Percentiles rank a stretch among this genome's conserved stretches.
Conservation (phyloP, 1,140 invertebrate genomes). For the Zophobas atratus region DNA sequence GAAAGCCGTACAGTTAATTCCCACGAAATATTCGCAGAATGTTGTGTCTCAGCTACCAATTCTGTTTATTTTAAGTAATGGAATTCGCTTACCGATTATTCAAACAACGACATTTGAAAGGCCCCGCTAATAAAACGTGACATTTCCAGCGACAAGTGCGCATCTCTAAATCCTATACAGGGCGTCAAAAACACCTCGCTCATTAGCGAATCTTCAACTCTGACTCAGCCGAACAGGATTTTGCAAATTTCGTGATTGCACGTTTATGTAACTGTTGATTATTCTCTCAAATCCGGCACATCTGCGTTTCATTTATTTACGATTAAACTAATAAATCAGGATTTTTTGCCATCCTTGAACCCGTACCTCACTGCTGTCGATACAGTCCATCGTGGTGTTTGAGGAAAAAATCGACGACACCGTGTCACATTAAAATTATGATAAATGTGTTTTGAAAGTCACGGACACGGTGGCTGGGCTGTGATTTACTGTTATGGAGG, state of each 20-base stretch:
- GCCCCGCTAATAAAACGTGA: neutral
- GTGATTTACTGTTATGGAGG: too few relatives aligned
- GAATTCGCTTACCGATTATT: neutral
- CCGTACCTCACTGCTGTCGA: neutral
- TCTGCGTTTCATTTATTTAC: neutral
- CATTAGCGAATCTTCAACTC: neutral
- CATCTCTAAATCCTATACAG: neutral
- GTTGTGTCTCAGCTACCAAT: conserved; percentile 6
- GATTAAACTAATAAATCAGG: neutral
- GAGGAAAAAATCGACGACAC: neutral
- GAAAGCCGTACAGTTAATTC: conserved; percentile 3
- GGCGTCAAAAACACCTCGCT: neutral
- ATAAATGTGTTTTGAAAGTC: neutral
- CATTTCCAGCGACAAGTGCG: neutral
- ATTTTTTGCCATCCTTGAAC: conserved; percentile 4
- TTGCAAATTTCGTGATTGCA: neutral
- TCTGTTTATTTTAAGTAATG: neutral
- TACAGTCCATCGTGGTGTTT: neutral
- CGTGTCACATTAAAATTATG: neutral
- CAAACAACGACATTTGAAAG: neutral
- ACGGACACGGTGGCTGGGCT: neutral
- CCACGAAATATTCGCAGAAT: conserved; percentile 4
- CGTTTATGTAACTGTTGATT: neutral
- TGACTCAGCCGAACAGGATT: conserved; percentile 1
- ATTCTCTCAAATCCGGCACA: neutral